phyloP scores from a whole-genome alignment of 2,888 invertebrate genomes.

The Philereme vetulata region DNA sequence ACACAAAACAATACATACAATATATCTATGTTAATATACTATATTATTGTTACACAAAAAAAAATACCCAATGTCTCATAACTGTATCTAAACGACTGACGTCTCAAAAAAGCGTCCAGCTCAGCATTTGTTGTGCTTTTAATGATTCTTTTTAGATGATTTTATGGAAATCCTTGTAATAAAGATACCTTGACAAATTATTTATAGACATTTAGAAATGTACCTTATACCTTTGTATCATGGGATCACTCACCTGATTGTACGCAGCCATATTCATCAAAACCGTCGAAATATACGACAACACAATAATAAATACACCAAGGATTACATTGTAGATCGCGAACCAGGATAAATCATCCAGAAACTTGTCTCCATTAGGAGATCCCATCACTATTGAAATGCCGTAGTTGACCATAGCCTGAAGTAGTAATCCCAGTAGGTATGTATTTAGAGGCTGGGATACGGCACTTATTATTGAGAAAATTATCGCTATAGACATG shows the following conservation, averaged over 20 bases:
- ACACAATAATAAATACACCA: constrained; percentile 83
- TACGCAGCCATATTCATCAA: constrained; percentile 88
- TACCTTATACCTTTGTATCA: no score
- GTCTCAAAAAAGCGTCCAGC: no score
- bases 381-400: constrained; percentile 46
- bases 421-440: constrained; percentile 86
- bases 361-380: constrained; percentile 66
- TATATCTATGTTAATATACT: no score
- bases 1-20: no score
- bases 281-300: constrained; percentile 86
- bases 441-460: constrained; percentile 87
- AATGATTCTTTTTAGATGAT: no score
- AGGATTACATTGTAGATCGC: constrained; percentile 85
- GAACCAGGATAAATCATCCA: constrained; percentile 80
- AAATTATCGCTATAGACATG: constrained; percentile 82
- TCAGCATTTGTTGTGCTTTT: no score
- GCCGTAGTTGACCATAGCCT: constrained; percentile 84
- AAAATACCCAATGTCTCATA: no score
- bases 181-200: no score
- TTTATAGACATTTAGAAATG: no score
- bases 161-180: no score
- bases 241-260: constrained; percentile 81
- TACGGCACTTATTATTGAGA: constrained; percentile 84
- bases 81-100: no score
- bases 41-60: no score